phyloP scores from a whole-genome alignment of 2,113 vertebrate species.

The Chamaetylas fuelleborni region DNA sequence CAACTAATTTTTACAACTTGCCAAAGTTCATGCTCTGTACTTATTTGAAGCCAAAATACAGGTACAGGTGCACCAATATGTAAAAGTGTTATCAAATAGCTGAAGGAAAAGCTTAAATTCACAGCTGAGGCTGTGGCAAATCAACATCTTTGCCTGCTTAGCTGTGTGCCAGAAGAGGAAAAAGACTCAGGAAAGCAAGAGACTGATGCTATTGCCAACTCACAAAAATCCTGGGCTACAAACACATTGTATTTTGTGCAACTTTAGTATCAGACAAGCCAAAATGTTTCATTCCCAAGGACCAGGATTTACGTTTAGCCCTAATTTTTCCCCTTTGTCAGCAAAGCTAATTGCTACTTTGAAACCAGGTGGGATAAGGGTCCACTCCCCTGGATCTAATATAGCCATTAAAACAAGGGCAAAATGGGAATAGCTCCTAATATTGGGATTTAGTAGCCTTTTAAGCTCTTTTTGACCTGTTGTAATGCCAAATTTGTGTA shows the following conservation, averaged over 20 bases:
- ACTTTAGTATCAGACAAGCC: neutral
- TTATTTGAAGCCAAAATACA: neutral
- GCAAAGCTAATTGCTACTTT: neutral
- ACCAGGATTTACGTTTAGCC: neutral
- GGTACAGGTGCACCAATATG: neutral
- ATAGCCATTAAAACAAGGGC: neutral
- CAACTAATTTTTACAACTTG: neutral
- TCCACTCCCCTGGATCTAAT: neutral
- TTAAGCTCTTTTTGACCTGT: neutral
- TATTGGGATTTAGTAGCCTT: neutral
- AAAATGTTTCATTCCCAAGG: neutral
- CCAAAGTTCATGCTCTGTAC: neutral
- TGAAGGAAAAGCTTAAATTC: neutral
- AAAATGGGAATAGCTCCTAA: neutral
- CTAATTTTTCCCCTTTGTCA: neutral
- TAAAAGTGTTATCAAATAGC: neutral
- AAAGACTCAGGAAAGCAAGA: neutral
- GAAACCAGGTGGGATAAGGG: neutral
- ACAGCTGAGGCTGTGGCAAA: neutral
- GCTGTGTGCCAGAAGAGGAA: neutral
- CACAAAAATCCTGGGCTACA: neutral
- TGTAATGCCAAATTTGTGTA: neutral
- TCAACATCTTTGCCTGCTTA: neutral
- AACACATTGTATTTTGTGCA: neutral
- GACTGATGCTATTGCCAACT: neutral